Evolutionary conservation across 2,888 invertebrate genomes (phyloP), one percentile per base, ranked within the genome.

Genomic region (Siphlonurus alternatus): DNA sequence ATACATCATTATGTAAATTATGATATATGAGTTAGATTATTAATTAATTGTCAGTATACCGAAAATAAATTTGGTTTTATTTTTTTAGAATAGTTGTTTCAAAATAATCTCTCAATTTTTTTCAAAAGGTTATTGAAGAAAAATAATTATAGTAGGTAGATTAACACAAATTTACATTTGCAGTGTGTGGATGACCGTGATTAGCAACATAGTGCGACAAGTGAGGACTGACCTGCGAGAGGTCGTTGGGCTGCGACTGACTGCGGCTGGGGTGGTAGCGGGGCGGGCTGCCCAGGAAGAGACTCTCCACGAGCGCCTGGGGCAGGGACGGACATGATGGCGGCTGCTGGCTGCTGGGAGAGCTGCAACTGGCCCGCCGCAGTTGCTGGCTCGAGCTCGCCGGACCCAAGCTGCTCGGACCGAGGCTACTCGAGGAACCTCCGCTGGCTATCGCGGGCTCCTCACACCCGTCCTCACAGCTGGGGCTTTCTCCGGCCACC

Each of bases 181-280:
- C n/a, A n/a, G n/a, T n/a, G n/a, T n/a, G n/a, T n/a, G n/a, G n/a
- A n/a, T n/a, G n/a, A n/a, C n/a, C n/a, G n/a, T n/a, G n/a, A n/a
- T n/a, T n/a, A n/a, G n/a, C n/a, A n/a, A n/a, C n/a, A n/a, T n/a
- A n/a, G n/a, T n/a, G n/a, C n/a, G n/a, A n/a, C n/a, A n/a, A n/a
- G n/a, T n/a, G n/a, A n/a, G n/a, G n/a, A n/a, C n/a, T n/a, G n/a
- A 72, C 73, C 69, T 72, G 72, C 59, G 71, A 71, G 54, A 78
- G 71, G 69, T 77, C 76, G 38, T 77, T 75, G 19, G 78, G 78
- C 66, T 78, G 78, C 62, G 78, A 78, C 68, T 76, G 77, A 62
- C 78, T 78, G 66, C 78, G 73, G 65, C 76, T 76, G 18, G 77
- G 56, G 15, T 56, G 56, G 19, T 56, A 5, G 7, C 56, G 5